Conservation (phyloP, 1,140 invertebrate genomes). For the Drosophila malerkotliana region DNA sequence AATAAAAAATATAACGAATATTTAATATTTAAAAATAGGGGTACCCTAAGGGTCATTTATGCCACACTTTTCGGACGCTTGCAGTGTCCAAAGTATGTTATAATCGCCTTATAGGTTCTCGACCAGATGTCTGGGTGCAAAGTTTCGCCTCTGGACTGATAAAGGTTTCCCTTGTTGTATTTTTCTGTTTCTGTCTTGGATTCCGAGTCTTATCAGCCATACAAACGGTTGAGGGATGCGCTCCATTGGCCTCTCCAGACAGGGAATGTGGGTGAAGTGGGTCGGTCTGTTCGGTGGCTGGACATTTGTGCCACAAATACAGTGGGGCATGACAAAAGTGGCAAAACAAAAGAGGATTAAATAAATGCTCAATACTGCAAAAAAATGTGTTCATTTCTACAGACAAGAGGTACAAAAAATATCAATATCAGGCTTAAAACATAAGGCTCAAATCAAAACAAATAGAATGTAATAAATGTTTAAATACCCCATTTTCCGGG, state of each 20-base stretch:
- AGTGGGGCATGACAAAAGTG: constrained; percentile 9
- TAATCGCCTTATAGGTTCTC: constrained; percentile 49
- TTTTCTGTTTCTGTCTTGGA: constrained; percentile 11
- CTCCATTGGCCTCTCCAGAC: constrained; percentile 17
- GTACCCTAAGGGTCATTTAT: background rate
- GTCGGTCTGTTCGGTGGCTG: constrained; percentile 16
- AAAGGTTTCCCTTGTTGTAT: constrained; percentile 39
- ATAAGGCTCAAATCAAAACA: no score
- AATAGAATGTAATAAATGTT: no score
- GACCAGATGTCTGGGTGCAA: constrained; percentile 48
- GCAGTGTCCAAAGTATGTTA: constrained; percentile 18
- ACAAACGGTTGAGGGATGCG: constrained; percentile 29
- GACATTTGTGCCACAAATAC: constrained; percentile 12
- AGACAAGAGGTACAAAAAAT: background rate
- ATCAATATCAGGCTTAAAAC: background rate
- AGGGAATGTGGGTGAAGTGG: constrained; percentile 30
- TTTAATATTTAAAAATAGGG: no score
- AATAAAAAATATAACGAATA: no score
- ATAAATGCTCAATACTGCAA: background rate
- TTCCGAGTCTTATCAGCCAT: constrained; percentile 37
- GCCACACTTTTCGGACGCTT: background rate
- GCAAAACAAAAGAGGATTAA: constrained; percentile 27
- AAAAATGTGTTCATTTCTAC: background rate
- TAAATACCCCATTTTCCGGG: background rate
- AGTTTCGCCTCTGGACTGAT: constrained; percentile 44